phyloP scores from a whole-genome alignment of 2,888 invertebrate species.

The Lithodes maja region DNA sequence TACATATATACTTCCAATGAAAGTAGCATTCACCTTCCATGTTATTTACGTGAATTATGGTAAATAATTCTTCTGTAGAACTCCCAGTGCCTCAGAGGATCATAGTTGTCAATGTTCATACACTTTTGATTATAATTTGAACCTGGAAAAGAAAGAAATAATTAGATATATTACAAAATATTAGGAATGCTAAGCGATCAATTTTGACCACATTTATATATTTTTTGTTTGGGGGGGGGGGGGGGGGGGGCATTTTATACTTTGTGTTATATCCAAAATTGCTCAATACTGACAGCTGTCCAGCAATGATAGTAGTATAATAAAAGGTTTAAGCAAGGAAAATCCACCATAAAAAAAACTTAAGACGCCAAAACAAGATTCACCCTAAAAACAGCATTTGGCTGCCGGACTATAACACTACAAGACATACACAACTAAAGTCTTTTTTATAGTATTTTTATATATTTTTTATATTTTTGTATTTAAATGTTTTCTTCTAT shows the following conservation, averaged over 20 bases:
- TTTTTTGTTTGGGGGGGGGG: too few relatives aligned
- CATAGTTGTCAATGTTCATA: too few relatives aligned
- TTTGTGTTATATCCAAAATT: conserved; percentile 12
- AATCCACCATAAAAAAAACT: neutral
- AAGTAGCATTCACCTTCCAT: neutral
- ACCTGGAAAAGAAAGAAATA: too few relatives aligned
- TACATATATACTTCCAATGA: conserved; percentile 5
- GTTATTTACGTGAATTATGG: neutral
- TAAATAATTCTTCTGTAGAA: neutral
- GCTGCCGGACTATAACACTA: too few relatives aligned
- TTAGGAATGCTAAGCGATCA: too few relatives aligned
- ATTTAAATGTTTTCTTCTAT: too few relatives aligned
- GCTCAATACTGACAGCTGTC: conserved; percentile 34
- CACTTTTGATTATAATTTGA: too few relatives aligned
- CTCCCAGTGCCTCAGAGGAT: too few relatives aligned
- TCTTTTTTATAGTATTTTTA: too few relatives aligned
- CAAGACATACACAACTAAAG: neutral
- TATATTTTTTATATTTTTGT: too few relatives aligned
- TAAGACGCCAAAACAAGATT: conserved; percentile 26
- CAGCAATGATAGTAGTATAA: conserved; percentile 16
- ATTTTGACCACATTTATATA: too few relatives aligned
- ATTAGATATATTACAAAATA: too few relatives aligned
- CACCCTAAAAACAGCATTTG: neutral
- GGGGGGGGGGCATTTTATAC: neutral
- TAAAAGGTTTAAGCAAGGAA: neutral